Evolutionary conservation across 2,797 vertebrate species (phyloP).

Genomic region (Oceanodroma leucorhoa): DNA sequence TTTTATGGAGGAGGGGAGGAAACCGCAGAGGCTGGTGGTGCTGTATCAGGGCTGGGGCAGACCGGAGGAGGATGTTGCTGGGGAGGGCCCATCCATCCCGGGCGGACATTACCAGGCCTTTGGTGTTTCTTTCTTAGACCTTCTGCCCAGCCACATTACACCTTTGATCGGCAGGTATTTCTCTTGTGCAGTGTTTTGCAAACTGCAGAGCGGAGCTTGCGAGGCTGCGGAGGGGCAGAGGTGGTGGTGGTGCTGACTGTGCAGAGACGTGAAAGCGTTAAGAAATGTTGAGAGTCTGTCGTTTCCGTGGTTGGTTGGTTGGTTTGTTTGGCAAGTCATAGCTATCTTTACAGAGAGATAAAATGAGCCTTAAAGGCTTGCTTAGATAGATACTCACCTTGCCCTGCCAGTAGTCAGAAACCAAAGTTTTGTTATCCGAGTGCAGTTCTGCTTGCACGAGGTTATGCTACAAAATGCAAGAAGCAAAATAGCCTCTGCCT

Average conservation of each 20-base stretch:
- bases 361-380: background rate
- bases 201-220: background rate
- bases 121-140: background rate
- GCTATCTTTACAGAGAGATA: background rate
- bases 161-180: background rate
- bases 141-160: rapidly evolving
- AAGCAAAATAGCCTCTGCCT: background rate
- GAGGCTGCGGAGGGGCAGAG: background rate
- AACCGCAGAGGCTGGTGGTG: background rate
- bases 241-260: no score
- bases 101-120: rapidly evolving
- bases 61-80: rapidly evolving
- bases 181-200: background rate
- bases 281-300: background rate
- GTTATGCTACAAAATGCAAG: background rate
- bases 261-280: rapidly evolving
- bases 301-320: background rate
- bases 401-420: background rate
- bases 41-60: background rate
- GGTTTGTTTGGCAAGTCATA: background rate
- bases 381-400: background rate
- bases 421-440: background rate
- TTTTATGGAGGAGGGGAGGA: background rate
- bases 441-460: background rate
- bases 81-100: background rate